phyloP scores from a whole-genome alignment of 2,888 invertebrate species.

The Eucriotettix oculatus region DNA sequence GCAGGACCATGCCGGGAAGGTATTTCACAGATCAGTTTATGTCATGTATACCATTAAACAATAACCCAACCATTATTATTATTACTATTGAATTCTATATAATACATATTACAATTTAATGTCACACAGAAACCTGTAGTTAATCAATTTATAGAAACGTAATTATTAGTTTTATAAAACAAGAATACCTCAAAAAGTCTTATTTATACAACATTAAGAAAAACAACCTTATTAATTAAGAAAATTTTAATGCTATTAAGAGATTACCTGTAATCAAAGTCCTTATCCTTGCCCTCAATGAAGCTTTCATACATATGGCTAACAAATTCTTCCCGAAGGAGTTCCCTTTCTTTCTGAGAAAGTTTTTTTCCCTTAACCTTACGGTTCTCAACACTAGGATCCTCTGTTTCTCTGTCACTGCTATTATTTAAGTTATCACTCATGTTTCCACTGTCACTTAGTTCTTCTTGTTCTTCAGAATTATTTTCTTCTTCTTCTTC shows the following conservation, averaged over 20 bases:
- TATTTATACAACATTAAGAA: not conserved
- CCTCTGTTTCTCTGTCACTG: slow-evolving; percentile 12
- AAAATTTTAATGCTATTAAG: not conserved
- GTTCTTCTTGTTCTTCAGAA: not conserved
- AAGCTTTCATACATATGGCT: slow-evolving; percentile 75
- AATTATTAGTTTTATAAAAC: too few relatives aligned
- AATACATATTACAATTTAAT: too few relatives aligned
- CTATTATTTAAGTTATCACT: not conserved
- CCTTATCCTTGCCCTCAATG: slow-evolving; percentile 60
- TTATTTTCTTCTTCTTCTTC: not conserved
- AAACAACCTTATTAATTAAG: not conserved
- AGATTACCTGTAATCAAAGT: slow-evolving; percentile 59
- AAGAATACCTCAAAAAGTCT: too few relatives aligned
- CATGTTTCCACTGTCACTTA: not conserved
- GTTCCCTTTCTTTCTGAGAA: slow-evolving; percentile 27
- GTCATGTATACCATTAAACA: too few relatives aligned
- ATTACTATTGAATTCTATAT: too few relatives aligned
- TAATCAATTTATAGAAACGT: too few relatives aligned
- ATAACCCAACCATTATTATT: too few relatives aligned
- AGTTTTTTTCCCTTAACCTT: slow-evolving; percentile 7
- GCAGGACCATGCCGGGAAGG: too few relatives aligned
- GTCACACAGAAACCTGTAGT: too few relatives aligned
- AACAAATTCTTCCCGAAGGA: slow-evolving; percentile 64
- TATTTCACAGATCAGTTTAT: too few relatives aligned
- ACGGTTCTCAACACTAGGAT: too few relatives aligned